These are phyloP conservation scores for Perithous albicinctus DNA, from an alignment of 2,888 invertebrate genomes.

Conservation along the genomic window DNA sequence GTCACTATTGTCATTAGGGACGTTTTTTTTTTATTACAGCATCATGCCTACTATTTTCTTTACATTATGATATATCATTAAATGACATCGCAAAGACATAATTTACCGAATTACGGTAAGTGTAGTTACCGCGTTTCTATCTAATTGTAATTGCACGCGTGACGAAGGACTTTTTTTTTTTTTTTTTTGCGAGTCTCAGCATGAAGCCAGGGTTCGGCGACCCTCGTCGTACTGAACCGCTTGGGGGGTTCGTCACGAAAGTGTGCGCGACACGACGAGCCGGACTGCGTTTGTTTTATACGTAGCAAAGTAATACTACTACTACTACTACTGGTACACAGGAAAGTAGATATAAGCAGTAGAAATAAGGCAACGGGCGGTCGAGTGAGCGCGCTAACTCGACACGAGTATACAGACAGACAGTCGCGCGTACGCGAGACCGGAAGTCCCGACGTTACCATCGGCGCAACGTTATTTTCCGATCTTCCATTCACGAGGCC, in stretches of 20 bases:
- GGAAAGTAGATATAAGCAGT: slow-evolving; percentile 26
- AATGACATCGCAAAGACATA: background rate
- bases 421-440: slow-evolving; percentile 42
- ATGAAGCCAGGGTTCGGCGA: slow-evolving; percentile 37
- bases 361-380: slow-evolving; percentile 39
- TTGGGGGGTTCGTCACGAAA: slow-evolving; percentile 40
- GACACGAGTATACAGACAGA: slow-evolving; percentile 20
- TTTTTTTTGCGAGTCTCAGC: too few species aligned
- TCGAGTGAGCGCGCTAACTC: slow-evolving; percentile 47
- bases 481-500: slow-evolving; percentile 66
- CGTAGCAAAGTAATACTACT: slow-evolving; percentile 3
- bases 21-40: background rate
- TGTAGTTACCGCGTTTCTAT: slow-evolving; percentile 26
- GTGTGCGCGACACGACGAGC: slow-evolving; percentile 24
- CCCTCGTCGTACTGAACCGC: slow-evolving; percentile 19
- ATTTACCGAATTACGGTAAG: slow-evolving; percentile 18
- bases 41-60: background rate
- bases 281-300: slow-evolving; percentile 31
- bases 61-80: background rate
- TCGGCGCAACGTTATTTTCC: slow-evolving; percentile 67
- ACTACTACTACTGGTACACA: too few species aligned
- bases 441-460: slow-evolving; percentile 58
- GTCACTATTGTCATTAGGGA: background rate
- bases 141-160: slow-evolving; percentile 52
- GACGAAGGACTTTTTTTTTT: slow-evolving; percentile 46